Evolutionary conservation across 2,888 invertebrate genomes (phyloP).

Genomic region (Synanthedon formicaeformis): DNA sequence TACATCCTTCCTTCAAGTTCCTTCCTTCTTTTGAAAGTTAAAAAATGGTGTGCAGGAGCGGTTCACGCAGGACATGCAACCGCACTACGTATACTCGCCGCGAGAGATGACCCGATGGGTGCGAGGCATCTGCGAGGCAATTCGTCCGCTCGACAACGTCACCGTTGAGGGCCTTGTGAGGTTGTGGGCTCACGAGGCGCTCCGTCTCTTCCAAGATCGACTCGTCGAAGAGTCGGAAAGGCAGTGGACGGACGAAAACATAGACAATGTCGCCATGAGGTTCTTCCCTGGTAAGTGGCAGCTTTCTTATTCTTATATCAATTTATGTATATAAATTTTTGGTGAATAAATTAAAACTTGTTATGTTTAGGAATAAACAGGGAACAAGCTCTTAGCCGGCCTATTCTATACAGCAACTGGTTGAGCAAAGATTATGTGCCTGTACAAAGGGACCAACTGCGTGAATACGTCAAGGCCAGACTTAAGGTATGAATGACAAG

Average conservation of each 20-base stretch:
- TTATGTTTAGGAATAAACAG: slow-evolving; percentile 76
- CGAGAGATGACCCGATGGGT: slow-evolving; percentile 99
- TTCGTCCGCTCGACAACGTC: slow-evolving; percentile 92
- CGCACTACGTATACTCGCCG: slow-evolving; percentile 99
- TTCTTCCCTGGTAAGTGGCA: slow-evolving; percentile 86
- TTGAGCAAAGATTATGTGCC: slow-evolving; percentile 98
- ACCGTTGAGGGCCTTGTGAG: slow-evolving; percentile 95
- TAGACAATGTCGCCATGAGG: slow-evolving; percentile 90
- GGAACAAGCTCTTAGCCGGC: slow-evolving; percentile 88
- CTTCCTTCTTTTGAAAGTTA: no score
- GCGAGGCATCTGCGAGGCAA: slow-evolving; percentile 98
- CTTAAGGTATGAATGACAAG: slow-evolving; percentile 75
- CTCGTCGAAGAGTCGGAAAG: slow-evolving; percentile 95
- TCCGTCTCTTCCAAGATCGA: slow-evolving; percentile 96
- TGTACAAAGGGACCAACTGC: slow-evolving; percentile 92
- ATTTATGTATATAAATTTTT: no score
- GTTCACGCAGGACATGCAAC: slow-evolving; percentile 99
- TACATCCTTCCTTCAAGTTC: no score
- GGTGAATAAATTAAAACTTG: neutral
- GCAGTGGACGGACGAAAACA: slow-evolving; percentile 98
- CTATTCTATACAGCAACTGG: slow-evolving; percentile 99
- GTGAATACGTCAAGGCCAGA: slow-evolving; percentile 97
- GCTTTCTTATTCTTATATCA: no score
- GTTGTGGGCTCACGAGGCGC: slow-evolving; percentile 99
- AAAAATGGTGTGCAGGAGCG: slow-evolving; percentile 77